Evolutionary conservation across 2,113 vertebrate genomes (phyloP), one percentile per base, ranked within the genome.

Genomic region (Thamnaconus septentrionalis): DNA sequence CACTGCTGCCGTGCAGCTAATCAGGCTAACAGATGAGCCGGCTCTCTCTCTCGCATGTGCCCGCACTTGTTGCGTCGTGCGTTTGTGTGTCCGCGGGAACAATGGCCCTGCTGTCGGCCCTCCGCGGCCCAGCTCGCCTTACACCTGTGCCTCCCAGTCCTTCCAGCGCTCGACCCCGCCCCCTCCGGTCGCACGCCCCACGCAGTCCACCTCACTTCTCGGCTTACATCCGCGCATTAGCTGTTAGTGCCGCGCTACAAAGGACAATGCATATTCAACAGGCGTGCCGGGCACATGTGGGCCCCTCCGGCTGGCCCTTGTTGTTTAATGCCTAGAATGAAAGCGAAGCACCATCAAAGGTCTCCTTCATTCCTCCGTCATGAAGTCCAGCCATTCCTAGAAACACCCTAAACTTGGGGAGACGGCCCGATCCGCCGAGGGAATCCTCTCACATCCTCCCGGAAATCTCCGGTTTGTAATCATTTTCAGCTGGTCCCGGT

Each of bases 81-180:
- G 49, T 64, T 66, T 53, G 42, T 61, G 58, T 41, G 55, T n/a
- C 18, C 18, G 41, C 10, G 58, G 45, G 69, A 85, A 91, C 91
- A 92, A 91, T 83, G 78, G 85, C 67, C 62, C 79, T 83, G 88
- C 87, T 92, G 89, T 92, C 90, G 79, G 63, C 51, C 58, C 47
- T 64, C 64, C 80, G 79, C 71, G 79, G 83, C 62, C 74, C 69
- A 69, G 81, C 79, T 81, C 84, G 79, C 71, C 80, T 88, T 86
- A 89, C 91, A 92, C 91, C 91, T 92, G 90, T 91, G 89, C 85
- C 84, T 85, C 61, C 66, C 59, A 69, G 61, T 56, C 48, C 42
- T 3, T 8, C 69, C 62, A 53, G 39, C 47, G 40, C 18, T 39
- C 8, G 41, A 47, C 11, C 59, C 44, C 4, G 7, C 40, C 41